A percentile compares a stretch with the other conserved stretches of the same genome.
These are phyloP conservation scores for Orgyia antiqua DNA, from an alignment of 2,888 invertebrate genomes.

Conservation along the genomic window DNA sequence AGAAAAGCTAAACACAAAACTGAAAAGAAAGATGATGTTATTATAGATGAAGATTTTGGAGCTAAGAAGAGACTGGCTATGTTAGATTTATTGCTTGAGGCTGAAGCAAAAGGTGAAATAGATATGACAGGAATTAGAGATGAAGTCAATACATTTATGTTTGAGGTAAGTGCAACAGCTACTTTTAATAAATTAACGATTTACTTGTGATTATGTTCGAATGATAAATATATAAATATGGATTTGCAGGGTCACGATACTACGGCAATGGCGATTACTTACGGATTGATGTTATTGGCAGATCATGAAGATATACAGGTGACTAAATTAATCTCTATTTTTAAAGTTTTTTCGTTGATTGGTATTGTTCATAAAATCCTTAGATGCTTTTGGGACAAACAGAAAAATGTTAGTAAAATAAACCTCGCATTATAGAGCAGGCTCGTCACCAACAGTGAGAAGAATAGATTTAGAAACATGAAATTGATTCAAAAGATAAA, in stretches of 20 bases:
- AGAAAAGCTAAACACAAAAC: not conserved
- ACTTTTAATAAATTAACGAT: too few species aligned
- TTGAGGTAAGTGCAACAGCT: slow-evolving; percentile 80
- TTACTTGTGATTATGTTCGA: too few species aligned
- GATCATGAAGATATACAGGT: slow-evolving; percentile 41
- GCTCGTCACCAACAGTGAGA: too few species aligned
- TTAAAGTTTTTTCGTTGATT: too few species aligned
- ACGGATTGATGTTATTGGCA: slow-evolving; percentile 63
- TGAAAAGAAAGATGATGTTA: not conserved
- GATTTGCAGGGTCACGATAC: slow-evolving; percentile 77
- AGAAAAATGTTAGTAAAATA: too few species aligned
- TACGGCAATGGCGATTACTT: slow-evolving; percentile 59
- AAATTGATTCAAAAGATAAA: too few species aligned
- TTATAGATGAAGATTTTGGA: slow-evolving; percentile 2
- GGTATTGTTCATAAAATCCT: too few species aligned
- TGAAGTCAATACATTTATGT: slow-evolving; percentile 85
- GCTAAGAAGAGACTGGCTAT: slow-evolving; percentile 74
- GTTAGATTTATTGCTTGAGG: slow-evolving; percentile 79
- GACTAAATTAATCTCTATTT: too few species aligned
- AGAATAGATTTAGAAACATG: too few species aligned
- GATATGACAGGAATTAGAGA: slow-evolving; percentile 80
- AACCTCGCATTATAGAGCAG: too few species aligned
- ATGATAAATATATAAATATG: too few species aligned
- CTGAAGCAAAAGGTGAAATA: slow-evolving; percentile 73
- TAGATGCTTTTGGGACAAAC: too few species aligned